Base-by-base conservation (phyloP, 2,797 vertebrate species). In the Megaceryle alcyon region DNA sequence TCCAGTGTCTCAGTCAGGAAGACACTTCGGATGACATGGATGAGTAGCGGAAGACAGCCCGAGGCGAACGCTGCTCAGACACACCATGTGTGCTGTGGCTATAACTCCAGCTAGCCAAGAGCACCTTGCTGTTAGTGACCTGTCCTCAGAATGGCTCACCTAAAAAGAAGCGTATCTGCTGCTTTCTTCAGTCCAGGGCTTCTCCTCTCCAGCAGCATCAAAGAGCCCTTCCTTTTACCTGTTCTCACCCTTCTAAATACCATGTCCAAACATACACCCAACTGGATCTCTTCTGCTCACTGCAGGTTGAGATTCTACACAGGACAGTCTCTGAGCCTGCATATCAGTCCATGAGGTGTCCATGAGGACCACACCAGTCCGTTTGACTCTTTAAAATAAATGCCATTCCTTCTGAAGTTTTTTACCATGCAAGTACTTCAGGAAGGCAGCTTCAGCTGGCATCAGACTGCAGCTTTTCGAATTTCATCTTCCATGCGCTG, bases 401-500 rank as follows among this genome's bases (percentile, higher is more conserved):
- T 17, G 39, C 54, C 64, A 51, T 46, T 73, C 80, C 63, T 83
- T 72, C 76, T 49, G 63, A 80, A 82, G 75, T 66, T 26, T 41
- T 33, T 77, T 70, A 91, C 76, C 82, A 84, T 82, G 29, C 78
- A 89, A 81, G 70, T 73, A 87, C 59, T 22, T 82, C 49, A 86
- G 59, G 63, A 16, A 81, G 59, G 33, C 21, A 79, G 81, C 21
- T 12, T 61, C 66, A 82, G 85, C 49, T 14, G 23, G 53, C 17
- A 41, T 98, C 96, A 97, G n/a, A 82, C 64, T 6, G 68, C 51
- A 59, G 39, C 97, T 92, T 98, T 97, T 3, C 96, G 88, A 21
- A 98, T 97, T 18, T 98, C 98, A 26, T 93, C 96, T 96, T 99
- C 98, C 98, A 99, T 98, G 64, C 98, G 98, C 46, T 92, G 92